These are phyloP conservation scores for Amblyornis subalaris DNA, from an alignment of 2,113 vertebrate genomes.

Conservation along the genomic window DNA sequence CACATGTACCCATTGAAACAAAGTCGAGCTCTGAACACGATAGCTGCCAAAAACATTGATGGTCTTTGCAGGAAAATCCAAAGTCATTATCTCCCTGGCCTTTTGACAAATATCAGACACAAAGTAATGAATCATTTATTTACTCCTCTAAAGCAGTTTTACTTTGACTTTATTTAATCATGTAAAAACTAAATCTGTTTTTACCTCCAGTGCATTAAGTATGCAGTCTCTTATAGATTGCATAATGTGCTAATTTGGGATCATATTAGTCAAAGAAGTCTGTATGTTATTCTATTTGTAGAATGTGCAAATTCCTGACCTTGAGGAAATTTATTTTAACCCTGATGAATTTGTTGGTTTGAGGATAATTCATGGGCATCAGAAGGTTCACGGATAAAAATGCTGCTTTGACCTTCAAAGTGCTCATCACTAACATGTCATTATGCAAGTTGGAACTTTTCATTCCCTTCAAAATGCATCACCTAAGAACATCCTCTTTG, in stretches of 20 bases:
- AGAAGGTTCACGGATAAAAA: constrained; percentile 38
- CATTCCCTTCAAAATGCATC: constrained; percentile 30
- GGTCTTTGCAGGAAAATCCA: background rate
- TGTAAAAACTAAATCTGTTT: background rate
- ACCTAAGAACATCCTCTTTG: constrained; percentile 34
- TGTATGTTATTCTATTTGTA: background rate
- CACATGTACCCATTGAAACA: background rate
- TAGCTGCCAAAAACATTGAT: background rate
- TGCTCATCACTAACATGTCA: constrained; percentile 2
- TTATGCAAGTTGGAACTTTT: constrained; percentile 40
- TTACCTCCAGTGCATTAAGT: background rate
- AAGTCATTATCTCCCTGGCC: background rate
- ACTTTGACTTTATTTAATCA: constrained; percentile 11
- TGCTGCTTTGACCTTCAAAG: constrained; percentile 28
- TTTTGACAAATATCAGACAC: background rate
- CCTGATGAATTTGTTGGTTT: constrained; percentile 7
- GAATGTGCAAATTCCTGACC: constrained; percentile 20
- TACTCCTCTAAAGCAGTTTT: constrained; percentile 1
- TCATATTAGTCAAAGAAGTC: background rate
- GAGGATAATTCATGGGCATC: constrained; percentile 3
- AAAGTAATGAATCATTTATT: constrained; percentile 19
- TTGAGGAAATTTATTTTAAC: constrained; percentile 41
- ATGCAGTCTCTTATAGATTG: background rate
- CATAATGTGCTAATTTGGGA: constrained; percentile 15
- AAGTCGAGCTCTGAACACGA: background rate